Base-by-base conservation (phyloP, 1,140 invertebrate species). In the Sinella curviseta region DNA sequence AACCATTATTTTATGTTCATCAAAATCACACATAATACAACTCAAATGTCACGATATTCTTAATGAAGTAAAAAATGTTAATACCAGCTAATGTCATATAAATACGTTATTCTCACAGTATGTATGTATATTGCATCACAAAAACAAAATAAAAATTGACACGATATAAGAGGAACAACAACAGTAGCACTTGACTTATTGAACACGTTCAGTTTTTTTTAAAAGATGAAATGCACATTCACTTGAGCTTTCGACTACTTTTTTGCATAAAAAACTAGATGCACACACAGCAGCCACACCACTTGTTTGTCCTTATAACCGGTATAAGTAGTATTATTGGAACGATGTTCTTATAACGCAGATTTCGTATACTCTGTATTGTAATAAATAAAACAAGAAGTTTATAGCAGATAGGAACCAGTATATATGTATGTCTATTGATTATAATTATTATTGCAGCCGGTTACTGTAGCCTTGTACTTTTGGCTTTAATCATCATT, bases 181-280 rank as follows among this genome's bases (percentile, higher is more conserved):
- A 60, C 55, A 60, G 55, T 60, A 60, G 55, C 55, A 60, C 55
- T 60, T 60, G 55, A 60, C 55, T 48, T 60, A 60, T 60, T 60
- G 55, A 60, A 4, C 55, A 60, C 24, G 55, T 60, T 24, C 55
- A 26, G 55, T 60, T 60, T 26, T 60, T n/a, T 60, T 60, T 24
- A 34, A 3, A 30, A 31, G 2, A 24, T 74, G 4, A 74, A 28
- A 34, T 74, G 30, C 30, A 74, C 70, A 74, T 17, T 74, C 70
- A 36, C 70, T 74, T 36, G 60, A n/a, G 14, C 24, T 31, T 31
- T 74, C 3, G 26, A 74, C 4, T 2, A 74, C n/a, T 34, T 74
- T 28, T 74, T 74, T 74, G 70, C 24, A 36, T n/a, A 60, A 26
- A 60, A 60, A 60, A 60, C 14, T 60, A 24, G 39, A 60, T 26